Conservation (phyloP, 2,888 invertebrate genomes). For the Halictus ligatus region DNA sequence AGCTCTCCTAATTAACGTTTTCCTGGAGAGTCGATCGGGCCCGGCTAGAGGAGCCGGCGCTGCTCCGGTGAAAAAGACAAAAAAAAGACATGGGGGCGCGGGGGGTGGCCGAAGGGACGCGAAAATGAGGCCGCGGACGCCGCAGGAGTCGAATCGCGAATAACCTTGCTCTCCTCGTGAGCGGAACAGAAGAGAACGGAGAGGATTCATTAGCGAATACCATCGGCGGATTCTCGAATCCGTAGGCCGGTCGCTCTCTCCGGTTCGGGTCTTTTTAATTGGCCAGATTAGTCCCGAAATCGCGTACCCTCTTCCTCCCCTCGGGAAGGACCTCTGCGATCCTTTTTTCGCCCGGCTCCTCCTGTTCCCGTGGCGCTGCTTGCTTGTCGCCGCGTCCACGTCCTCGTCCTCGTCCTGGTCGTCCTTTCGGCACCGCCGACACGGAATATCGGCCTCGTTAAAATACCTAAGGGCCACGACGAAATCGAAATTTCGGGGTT, state of each 20-base stretch:
- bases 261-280: conserved; percentile 80
- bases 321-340: background rate
- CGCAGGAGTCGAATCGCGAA: background rate
- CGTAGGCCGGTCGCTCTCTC: conserved; percentile 44
- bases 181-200: background rate
- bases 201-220: conserved; percentile 83
- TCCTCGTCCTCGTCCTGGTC: conserved; percentile 24
- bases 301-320: conserved; percentile 64
- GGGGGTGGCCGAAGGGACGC: background rate
- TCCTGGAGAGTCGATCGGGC: conserved; percentile 68
- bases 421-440: conserved; percentile 73
- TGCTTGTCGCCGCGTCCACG: conserved; percentile 31
- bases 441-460: conserved; percentile 83
- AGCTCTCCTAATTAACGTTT: conserved; percentile 82
- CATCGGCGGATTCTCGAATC: conserved; percentile 80
- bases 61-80: background rate
- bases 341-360: conserved; percentile 47
- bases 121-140: conserved; percentile 7
- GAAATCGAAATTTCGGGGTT: conserved; percentile 84
- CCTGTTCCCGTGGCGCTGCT: background rate
- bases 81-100: background rate
- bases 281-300: conserved; percentile 83
- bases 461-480: conserved; percentile 80
- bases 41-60: background rate
- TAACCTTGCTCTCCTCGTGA: background rate